Conservation (phyloP, 2,888 invertebrate genomes). For the Idaea dimidiata region DNA sequence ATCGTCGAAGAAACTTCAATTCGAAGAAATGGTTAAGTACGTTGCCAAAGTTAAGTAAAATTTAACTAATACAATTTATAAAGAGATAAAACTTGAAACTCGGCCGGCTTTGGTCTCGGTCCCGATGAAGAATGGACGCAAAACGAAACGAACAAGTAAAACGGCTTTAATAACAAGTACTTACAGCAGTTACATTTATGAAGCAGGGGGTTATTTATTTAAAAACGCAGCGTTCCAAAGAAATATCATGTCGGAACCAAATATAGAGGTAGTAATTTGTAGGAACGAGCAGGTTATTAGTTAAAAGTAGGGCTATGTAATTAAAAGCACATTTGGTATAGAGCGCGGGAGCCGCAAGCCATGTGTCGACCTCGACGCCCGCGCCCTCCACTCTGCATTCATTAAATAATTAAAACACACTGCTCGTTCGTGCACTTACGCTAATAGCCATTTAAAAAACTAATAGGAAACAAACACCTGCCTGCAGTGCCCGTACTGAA, state of each 20-base stretch:
- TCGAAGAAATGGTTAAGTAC: constrained; percentile 65
- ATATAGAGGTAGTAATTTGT: constrained; percentile 59
- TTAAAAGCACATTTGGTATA: constrained; percentile 62
- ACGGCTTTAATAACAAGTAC: constrained; percentile 7
- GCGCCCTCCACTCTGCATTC: constrained; percentile 27
- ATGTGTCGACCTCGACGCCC: constrained; percentile 33
- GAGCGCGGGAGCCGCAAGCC: constrained; percentile 40
- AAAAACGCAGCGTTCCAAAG: constrained; percentile 11
- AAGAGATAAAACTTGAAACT: constrained; percentile 56
- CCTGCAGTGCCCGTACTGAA: constrained; percentile 28
- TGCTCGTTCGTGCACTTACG: constrained; percentile 37
- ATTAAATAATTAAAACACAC: constrained; percentile 59
- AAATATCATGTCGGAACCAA: constrained; percentile 39
- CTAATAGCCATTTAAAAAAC: constrained; percentile 42
- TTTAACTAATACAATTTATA: constrained; percentile 71
- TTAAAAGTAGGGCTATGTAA: constrained; percentile 61
- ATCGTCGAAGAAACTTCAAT: constrained; percentile 62
- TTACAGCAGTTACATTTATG: not conserved
- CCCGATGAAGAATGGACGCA: constrained; percentile 19
- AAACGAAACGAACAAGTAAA: constrained; percentile 7
- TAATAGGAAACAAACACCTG: constrained; percentile 44
- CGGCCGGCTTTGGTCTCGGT: constrained; percentile 23
- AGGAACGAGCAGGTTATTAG: constrained; percentile 57
- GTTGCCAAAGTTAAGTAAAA: constrained; percentile 57
- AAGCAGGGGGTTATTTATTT: constrained; percentile 14